Base-by-base conservation (phyloP, 2,113 vertebrate species). In the Hyla sarda region DNA sequence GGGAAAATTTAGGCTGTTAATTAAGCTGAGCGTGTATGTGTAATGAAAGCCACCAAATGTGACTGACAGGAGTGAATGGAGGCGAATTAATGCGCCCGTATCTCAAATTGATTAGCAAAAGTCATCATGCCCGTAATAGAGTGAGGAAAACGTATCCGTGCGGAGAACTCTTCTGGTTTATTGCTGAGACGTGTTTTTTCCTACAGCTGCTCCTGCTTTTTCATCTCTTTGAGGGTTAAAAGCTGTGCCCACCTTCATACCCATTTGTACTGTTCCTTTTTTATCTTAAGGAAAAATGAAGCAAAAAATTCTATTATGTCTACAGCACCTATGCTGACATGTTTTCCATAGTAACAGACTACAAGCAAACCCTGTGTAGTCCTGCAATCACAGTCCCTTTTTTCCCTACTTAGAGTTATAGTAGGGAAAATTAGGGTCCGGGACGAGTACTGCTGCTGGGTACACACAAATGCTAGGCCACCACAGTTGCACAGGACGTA, bases 51-150 rank as follows among this genome's bases (percentile, higher is more conserved):
- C 71, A 58, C 69, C 45, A 28, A 72, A 84, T 48, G 52, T 74
- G 32, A 74, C 50, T 28, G 67, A 74, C 82, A 41, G 82, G 52
- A 84, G 71, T 19, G 34, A 75, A 60, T 75, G 82, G 13, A 17
- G 37, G 69, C 0, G 21, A 60, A 84, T 84, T 17, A 75, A 74
- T 75, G 37, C 21, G 30, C 32, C 34, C 69, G 50, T 52, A 58
- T 74, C 50, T 47, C 34, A 75, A 84, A 75, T 48, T 73, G 60
- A 84, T 84, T 84, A 74, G 28, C 50, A 45, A 58, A 75, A 45
- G 52, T 25, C 65, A 60, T 30, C 7, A n/a, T 47, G 12, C 21
- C 30, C 30, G 28, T 32, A 54, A 32, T 21, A 10, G 67, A 71
- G 67, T 21, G 28, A 71, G 30, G 16, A 9, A 69, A 69, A 69